Evolutionary conservation across 2,797 vertebrate species (phyloP).

Genomic region (Takifugu ocellatus): DNA sequence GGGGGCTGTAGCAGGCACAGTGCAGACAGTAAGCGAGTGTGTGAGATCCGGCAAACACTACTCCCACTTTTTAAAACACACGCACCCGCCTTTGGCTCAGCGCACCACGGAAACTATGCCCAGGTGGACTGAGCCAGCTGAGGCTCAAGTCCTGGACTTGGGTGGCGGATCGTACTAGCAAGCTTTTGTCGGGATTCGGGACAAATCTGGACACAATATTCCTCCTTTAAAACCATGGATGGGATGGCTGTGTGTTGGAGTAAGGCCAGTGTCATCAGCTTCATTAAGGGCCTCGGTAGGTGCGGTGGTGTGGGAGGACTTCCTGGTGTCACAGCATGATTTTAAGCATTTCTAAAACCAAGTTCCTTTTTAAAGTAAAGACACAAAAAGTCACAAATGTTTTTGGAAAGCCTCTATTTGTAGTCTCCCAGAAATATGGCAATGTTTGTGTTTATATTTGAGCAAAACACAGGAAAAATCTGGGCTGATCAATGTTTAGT

Average conservation of each 20-base stretch:
- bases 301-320: slow-evolving; percentile 41
- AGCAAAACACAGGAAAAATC: too few species aligned
- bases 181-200: slow-evolving; percentile 36
- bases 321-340: slow-evolving; percentile 17
- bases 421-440: too few species aligned
- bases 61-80: slow-evolving; percentile 54
- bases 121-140: slow-evolving; percentile 44
- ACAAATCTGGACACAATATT: slow-evolving; percentile 54
- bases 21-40: slow-evolving; percentile 14
- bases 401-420: too few species aligned
- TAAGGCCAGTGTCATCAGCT: slow-evolving; percentile 88
- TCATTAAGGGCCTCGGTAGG: slow-evolving; percentile 93
- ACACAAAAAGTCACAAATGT: too few species aligned
- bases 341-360: too few species aligned
- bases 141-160: slow-evolving; percentile 42
- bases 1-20: slow-evolving; percentile 54
- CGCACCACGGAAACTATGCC: slow-evolving; percentile 56
- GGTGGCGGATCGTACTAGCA: slow-evolving; percentile 49
- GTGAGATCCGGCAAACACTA: slow-evolving; percentile 38
- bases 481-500: too few species aligned
- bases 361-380: too few species aligned
- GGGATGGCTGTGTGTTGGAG: slow-evolving; percentile 89
- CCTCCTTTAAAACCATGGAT: slow-evolving; percentile 82
- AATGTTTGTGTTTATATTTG: too few species aligned
- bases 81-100: slow-evolving; percentile 42